Percentiles rank a stretch among this genome's conserved stretches.
Conservation (phyloP, 2,888 invertebrate species). For the Steinernema carpocapsae region DNA sequence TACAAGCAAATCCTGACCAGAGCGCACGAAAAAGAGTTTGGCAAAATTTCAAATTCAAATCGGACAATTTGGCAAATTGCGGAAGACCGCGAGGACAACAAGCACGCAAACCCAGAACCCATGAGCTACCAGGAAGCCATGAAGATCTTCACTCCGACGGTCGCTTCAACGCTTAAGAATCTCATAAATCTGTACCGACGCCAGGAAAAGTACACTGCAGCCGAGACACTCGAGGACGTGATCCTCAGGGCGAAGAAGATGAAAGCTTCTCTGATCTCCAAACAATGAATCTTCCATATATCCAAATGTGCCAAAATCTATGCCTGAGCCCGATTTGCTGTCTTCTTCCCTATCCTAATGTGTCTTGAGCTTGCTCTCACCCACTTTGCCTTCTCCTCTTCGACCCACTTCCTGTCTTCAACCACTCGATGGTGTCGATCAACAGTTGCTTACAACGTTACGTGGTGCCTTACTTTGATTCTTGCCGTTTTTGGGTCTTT, state of each 20-base stretch:
- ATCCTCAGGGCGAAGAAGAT: conserved; percentile 86
- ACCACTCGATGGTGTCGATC: conserved; percentile 30
- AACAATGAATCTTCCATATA: not conserved
- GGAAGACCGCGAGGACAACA: conserved; percentile 95
- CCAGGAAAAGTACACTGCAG: conserved; percentile 97
- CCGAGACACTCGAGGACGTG: conserved; percentile 95
- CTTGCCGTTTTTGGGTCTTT: not conserved
- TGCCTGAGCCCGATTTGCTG: no score
- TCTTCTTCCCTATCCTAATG: not conserved
- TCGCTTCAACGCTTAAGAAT: conserved; percentile 94
- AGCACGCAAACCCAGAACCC: conserved; percentile 29
- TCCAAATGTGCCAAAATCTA: no score
- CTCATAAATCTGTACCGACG: conserved; percentile 92
- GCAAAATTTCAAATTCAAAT: conserved; percentile 77
- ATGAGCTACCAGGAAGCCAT: conserved; percentile 94
- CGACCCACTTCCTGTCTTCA: not conserved
- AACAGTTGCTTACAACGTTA: conserved; percentile 35
- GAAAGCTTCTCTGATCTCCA: conserved; percentile 15
- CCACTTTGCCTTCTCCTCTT: conserved; percentile 15
- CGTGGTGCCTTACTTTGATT: conserved; percentile 25
- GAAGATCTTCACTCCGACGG: conserved; percentile 88
- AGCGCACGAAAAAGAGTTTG: conserved; percentile 92
- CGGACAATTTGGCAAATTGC: conserved; percentile 85
- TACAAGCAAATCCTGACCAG: conserved; percentile 85
- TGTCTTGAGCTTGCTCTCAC: conserved; percentile 19